Evolutionary conservation across 1,140 invertebrate species (phyloP).

Genomic region (Condylostylus longicornis): DNA sequence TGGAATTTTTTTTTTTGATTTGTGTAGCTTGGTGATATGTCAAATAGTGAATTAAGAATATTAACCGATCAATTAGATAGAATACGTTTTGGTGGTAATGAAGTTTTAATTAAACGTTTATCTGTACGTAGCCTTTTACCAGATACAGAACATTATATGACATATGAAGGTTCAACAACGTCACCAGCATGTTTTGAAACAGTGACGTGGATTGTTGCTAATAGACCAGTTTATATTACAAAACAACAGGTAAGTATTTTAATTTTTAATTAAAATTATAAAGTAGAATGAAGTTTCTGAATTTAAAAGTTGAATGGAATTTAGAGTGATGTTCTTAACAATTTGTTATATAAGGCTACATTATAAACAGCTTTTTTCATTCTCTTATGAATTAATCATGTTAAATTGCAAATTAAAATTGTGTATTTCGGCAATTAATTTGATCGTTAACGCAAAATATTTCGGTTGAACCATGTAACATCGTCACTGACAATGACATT

Average conservation of each 20-base stretch:
- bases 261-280: too few relatives aligned
- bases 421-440: too few relatives aligned
- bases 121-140: constrained; percentile 73
- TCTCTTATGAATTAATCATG: too few relatives aligned
- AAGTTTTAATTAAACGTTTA: constrained; percentile 63
- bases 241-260: constrained; percentile 71
- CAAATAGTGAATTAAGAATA: constrained; percentile 70
- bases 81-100: constrained; percentile 72
- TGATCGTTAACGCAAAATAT: too few relatives aligned
- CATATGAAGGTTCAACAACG: constrained; percentile 91
- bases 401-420: too few relatives aligned
- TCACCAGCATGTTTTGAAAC: constrained; percentile 87
- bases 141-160: constrained; percentile 90
- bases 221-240: constrained; percentile 92
- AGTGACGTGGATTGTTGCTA: constrained; percentile 89
- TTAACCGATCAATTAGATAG: constrained; percentile 75
- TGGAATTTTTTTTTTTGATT: not conserved
- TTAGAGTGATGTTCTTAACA: too few relatives aligned
- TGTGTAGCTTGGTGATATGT: constrained; percentile 66
- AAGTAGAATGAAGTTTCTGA: too few relatives aligned
- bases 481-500: too few relatives aligned
- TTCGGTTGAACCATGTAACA: too few relatives aligned
- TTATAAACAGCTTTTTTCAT: too few relatives aligned
- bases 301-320: too few relatives aligned
- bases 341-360: too few relatives aligned